Percentiles rank a stretch among this genome's conserved stretches.
Evolutionary conservation across 1,140 invertebrate species (phyloP).

Genomic region (Anagrus nilaparvatae): DNA sequence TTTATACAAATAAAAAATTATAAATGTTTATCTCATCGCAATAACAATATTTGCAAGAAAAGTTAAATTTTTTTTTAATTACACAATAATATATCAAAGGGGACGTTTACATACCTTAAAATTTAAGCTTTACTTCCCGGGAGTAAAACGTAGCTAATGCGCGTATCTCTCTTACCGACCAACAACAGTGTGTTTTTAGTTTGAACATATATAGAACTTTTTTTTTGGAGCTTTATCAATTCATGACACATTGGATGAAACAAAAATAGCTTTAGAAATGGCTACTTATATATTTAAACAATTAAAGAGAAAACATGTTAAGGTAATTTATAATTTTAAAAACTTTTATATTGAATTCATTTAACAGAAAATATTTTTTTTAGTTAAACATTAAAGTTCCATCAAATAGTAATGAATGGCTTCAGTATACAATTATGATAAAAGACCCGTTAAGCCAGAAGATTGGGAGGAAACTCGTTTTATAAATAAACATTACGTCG

Average conservation of each 20-base stretch:
- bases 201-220: no score
- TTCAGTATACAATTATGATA: conserved; percentile 56
- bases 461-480: conserved; percentile 65
- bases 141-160: no score
- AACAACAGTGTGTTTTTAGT: no score
- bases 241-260: conserved; percentile 65
- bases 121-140: no score
- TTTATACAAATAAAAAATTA: no score
- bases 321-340: conserved; percentile 24
- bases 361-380: background rate
- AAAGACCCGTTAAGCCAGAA: conserved; percentile 48
- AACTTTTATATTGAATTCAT: background rate
- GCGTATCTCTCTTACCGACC: no score
- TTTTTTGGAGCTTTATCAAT: no score
- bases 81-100: no score
- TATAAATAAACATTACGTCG: conserved; percentile 59
- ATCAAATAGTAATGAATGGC: conserved; percentile 61
- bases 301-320: conserved; percentile 55
- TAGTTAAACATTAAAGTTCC: background rate
- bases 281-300: conserved; percentile 62
- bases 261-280: conserved; percentile 55
- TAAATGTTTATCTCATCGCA: no score
- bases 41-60: no score
- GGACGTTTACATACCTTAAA: no score
- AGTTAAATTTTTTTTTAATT: no score